Percentiles rank a stretch among this genome's conserved stretches.
Evolutionary conservation across 2,888 invertebrate genomes (phyloP).

Genomic region (Agrotis puta): DNA sequence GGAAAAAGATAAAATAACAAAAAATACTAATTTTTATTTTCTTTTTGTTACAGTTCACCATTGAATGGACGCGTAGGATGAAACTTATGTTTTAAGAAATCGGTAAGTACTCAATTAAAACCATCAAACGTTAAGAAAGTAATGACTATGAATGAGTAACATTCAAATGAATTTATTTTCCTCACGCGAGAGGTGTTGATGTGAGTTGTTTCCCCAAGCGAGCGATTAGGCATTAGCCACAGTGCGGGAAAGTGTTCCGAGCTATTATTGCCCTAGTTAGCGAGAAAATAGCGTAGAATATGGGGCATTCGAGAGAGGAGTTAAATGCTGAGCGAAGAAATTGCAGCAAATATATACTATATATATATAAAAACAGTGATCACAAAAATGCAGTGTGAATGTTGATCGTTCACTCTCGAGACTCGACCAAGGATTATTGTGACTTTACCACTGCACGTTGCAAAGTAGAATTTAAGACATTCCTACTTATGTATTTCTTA

Average conservation of each 20-base stretch:
- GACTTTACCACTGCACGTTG: not conserved
- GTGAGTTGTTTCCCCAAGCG: constrained; percentile 13
- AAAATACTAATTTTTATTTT: constrained; percentile 29
- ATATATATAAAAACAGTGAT: constrained; percentile 2
- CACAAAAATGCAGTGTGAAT: constrained; percentile 15
- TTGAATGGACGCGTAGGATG: constrained; percentile 71
- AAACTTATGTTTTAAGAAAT: constrained; percentile 69
- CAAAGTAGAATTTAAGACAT: not conserved
- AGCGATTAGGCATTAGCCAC: constrained; percentile 37
- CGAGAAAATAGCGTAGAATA: constrained; percentile 47
- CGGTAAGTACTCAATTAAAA: constrained; percentile 70
- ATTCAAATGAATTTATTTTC: not conserved
- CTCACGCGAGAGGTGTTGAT: constrained; percentile 2
- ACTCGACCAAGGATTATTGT: not conserved
- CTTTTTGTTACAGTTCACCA: constrained; percentile 77
- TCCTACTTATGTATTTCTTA: not conserved
- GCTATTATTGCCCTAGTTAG: constrained; percentile 23
- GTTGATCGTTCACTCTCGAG: constrained; percentile 2
- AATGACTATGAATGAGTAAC: not conserved
- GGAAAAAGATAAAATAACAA: not conserved
- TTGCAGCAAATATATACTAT: constrained; percentile 1
- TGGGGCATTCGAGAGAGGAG: constrained; percentile 24
- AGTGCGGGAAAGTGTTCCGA: constrained; percentile 48
- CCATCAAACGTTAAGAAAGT: not conserved
- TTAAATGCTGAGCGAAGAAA: not conserved